Evolutionary conservation across 2,888 invertebrate genomes (phyloP), one percentile per base, ranked within the genome.

Genomic region (Rhyacophila evoluta): DNA sequence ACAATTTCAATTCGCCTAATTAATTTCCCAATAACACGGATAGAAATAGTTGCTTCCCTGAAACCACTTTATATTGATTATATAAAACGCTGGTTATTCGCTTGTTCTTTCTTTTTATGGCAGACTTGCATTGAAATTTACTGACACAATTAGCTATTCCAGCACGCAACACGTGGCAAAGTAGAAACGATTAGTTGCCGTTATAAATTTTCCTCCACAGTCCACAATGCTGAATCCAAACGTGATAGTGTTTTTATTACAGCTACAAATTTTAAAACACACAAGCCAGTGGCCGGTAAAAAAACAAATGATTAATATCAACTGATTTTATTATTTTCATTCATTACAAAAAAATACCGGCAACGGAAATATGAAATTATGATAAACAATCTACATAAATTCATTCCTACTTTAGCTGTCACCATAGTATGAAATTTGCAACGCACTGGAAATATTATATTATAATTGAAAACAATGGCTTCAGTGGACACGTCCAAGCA

Each of bases 141-240:
- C 55, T 25, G 55, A 19, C 55, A 55, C 55, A 55, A 55, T 55
- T 55, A 55, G 55, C 55, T 55, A 55, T 55, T 55, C 55, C 25
- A 55, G 55, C 55, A 55, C 55, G 55, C 55, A 55, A 55, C 55
- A 55, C 55, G 55, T 55, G 55, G 55, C 55, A 55, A 55, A 55
- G 55, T 55, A 55, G 19, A 55, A 55, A 55, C 55, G 55, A 55
- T 55, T 55, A 55, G 55, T 55, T 19, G 55, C 19, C 15, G 55
- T 55, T 55, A 55, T 55, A 55, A 55, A 55, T 55, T 55, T 55
- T 19, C 15, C 55, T 55, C 55, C 19, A 8, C 55, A 19, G 55
- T 55, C 55, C 19, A 55, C 55, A 19, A 10, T 19, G 25, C 15
- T 25, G 55, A 55, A 55, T 55, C 55, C 19, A 55, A 55, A 55